These are phyloP conservation scores for Thyatira batis DNA, from an alignment of 2,888 invertebrate species.

Conservation along the genomic window DNA sequence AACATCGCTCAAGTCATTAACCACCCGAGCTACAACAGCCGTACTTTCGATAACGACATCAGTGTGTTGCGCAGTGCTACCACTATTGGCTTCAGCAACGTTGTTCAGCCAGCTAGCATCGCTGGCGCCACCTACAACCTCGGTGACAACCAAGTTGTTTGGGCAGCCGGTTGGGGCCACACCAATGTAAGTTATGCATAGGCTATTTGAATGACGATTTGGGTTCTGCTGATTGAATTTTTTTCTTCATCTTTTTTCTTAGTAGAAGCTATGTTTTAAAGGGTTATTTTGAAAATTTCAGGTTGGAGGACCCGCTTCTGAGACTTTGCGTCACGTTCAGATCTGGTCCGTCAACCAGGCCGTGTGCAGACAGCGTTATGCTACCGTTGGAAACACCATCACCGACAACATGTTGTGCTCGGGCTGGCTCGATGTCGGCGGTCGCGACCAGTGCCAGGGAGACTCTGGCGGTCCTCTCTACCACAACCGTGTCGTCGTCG, in stretches of 20 bases:
- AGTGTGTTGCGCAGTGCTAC: constrained; percentile 42
- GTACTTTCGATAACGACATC: constrained; percentile 45
- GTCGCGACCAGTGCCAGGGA: constrained; percentile 50
- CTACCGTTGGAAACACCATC: constrained; percentile 12
- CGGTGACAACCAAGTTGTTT: constrained; percentile 44
- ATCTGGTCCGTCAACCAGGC: constrained; percentile 39
- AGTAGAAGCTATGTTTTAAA: too few relatives aligned
- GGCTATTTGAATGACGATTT: too few relatives aligned
- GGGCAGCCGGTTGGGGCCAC: constrained; percentile 65
- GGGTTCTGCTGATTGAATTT: too few relatives aligned
- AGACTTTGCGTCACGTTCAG: constrained; percentile 41
- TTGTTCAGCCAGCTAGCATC: constrained; percentile 33
- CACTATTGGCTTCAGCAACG: constrained; percentile 26
- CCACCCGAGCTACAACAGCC: constrained; percentile 51
- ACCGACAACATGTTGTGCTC: constrained; percentile 54
- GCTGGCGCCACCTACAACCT: constrained; percentile 44
- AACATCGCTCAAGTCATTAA: constrained; percentile 19
- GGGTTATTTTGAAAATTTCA: neutral
- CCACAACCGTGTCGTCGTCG: constrained; percentile 44
- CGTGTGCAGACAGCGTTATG: constrained; percentile 29
- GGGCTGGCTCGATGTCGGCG: constrained; percentile 51
- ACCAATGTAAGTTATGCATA: constrained; percentile 37
- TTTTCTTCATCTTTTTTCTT: too few relatives aligned
- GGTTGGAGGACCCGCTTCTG: constrained; percentile 11
- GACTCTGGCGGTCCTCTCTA: constrained; percentile 54